Percentiles rank a stretch among this genome's conserved stretches.
Evolutionary conservation across 1,140 invertebrate genomes (phyloP).

Genomic region (Hestina assimilis): DNA sequence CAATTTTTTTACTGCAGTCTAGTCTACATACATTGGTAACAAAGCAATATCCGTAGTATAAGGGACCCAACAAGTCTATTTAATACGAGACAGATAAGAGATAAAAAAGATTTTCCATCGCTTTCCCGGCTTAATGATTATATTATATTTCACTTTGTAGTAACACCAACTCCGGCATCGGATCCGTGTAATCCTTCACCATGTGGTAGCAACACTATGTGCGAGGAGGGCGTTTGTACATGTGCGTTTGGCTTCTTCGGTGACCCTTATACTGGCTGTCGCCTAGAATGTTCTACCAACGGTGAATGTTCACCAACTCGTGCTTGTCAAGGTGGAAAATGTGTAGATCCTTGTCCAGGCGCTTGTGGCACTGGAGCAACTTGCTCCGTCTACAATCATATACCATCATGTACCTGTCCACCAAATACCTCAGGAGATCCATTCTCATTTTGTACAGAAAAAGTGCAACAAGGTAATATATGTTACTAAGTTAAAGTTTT

Average conservation of each 20-base stretch:
- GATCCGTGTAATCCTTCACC: constrained; percentile 86
- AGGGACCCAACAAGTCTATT: no score
- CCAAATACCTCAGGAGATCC: constrained; percentile 85
- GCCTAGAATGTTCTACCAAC: constrained; percentile 83
- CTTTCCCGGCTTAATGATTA: not conserved
- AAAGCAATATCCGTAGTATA: no score
- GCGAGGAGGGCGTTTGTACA: constrained; percentile 80
- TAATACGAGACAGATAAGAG: no score
- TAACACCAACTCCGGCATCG: constrained; percentile 64
- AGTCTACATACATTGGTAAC: no score
- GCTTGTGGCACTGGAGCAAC: constrained; percentile 85
- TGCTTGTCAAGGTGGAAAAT: constrained; percentile 87
- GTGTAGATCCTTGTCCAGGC: constrained; percentile 86
- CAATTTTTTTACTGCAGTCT: no score
- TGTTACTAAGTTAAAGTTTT: no score
- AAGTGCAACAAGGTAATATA: constrained; percentile 80
- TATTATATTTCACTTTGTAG: constrained; percentile 52
- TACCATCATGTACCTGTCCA: constrained; percentile 85
- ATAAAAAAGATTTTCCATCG: no score
- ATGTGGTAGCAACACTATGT: constrained; percentile 86
- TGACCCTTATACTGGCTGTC: constrained; percentile 83
- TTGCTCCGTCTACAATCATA: constrained; percentile 85
- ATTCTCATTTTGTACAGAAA: constrained; percentile 81
- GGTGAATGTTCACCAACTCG: constrained; percentile 81
- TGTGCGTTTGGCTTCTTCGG: constrained; percentile 82